These are phyloP conservation scores for Coregonus clupeaformis DNA, from an alignment of 2,113 vertebrate species.

Conservation along the genomic window DNA sequence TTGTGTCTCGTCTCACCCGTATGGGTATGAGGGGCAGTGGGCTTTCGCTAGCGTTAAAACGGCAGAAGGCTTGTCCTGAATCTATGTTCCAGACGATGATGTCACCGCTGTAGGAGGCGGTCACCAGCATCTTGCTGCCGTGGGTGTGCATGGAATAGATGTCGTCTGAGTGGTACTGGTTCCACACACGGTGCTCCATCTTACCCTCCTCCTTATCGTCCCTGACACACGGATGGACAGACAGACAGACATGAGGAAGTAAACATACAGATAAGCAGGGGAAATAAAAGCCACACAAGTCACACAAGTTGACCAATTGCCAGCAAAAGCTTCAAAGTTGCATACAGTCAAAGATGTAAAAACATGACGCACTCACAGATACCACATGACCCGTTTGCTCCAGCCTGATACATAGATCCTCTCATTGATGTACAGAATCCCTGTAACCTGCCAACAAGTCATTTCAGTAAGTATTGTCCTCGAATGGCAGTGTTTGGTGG, in stretches of 20 bases:
- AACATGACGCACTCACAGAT: conserved; percentile 50
- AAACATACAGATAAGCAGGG: no score
- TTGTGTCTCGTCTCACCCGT: not conserved
- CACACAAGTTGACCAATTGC: no score
- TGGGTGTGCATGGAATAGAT: conserved; percentile 60
- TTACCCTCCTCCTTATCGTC: conserved; percentile 23
- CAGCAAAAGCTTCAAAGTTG: no score
- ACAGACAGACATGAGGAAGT: not conserved
- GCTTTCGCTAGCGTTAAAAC: conserved; percentile 56
- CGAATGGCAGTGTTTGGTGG: no score
- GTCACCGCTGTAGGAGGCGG: conserved; percentile 61
- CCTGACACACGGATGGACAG: conserved; percentile 21
- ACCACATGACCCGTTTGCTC: conserved; percentile 60
- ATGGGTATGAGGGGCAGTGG: conserved; percentile 21
- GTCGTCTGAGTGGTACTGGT: conserved; percentile 59
- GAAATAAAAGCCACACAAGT: no score
- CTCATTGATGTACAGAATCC: conserved; percentile 61
- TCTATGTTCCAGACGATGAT: conserved; percentile 60
- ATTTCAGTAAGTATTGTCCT: no score
- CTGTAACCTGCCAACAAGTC: conserved; percentile 50
- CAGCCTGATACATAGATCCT: conserved; percentile 59
- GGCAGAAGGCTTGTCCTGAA: conserved; percentile 46
- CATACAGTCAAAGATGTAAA: no score
- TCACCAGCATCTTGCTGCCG: conserved; percentile 59
- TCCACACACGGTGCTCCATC: conserved; percentile 56